Conservation (phyloP, 2,797 vertebrate genomes). For the Hydrophis major region DNA sequence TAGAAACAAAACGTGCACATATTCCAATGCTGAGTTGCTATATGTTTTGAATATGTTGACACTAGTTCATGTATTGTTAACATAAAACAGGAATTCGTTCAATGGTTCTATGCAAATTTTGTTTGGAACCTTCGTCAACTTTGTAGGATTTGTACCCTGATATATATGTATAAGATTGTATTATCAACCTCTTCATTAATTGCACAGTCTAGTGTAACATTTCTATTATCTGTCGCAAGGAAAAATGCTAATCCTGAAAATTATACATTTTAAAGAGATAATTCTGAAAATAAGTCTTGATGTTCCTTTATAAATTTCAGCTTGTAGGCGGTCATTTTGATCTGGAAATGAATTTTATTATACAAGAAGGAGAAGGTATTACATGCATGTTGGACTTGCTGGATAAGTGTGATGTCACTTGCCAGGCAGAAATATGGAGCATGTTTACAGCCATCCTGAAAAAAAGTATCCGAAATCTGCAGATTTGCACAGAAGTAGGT, state of each 20-base stretch:
- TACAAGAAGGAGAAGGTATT: conserved; percentile 93
- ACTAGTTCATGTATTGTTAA: neutral
- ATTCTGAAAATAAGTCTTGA: neutral
- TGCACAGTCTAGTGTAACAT: neutral
- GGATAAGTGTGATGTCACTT: conserved; percentile 90
- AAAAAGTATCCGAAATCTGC: conserved; percentile 95
- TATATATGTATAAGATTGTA: neutral
- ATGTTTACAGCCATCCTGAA: conserved; percentile 96
- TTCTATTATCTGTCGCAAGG: neutral
- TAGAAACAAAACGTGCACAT: neutral
- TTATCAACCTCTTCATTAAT: neutral
- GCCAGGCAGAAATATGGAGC: conserved; percentile 98
- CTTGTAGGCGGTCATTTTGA: conserved; percentile 95
- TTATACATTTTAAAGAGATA: neutral
- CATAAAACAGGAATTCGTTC: neutral
- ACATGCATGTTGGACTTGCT: conserved; percentile 93
- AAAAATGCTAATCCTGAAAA: neutral
- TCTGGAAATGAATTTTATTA: conserved; percentile 99
- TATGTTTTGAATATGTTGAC: neutral
- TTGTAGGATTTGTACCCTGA: neutral
- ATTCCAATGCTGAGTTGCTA: neutral
- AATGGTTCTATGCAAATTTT: neutral
- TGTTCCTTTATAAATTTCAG: conserved; percentile 65
- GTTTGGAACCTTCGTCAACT: neutral
- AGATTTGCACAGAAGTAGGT: conserved; percentile 87